Evolutionary conservation across 2,113 vertebrate species (phyloP), one percentile per base, ranked within the genome.

Genomic region (Aptenodytes patagonicus): DNA sequence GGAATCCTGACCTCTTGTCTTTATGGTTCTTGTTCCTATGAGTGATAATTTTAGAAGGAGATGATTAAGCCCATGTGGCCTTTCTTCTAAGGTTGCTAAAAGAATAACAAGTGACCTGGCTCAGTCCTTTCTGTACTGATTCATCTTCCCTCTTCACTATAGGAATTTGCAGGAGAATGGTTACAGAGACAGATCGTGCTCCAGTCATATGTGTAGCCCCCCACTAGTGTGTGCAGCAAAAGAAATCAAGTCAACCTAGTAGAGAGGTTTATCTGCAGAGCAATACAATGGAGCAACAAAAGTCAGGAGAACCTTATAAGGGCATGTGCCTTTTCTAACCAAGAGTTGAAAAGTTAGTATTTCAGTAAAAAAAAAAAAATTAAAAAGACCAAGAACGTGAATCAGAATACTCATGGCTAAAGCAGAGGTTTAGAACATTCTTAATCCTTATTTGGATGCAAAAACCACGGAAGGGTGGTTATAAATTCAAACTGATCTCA

Each of bases 1-100:
- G 95, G 80, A 93, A 97, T 97, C 84, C 95, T 96, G 86, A 97
- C 96, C 93, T 96, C 89, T 95, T 79, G 65, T 79, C 81, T 95
- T 94, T 81, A 70, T 42, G 78, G 62, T 80, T 86, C 81, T 93
- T 90, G 55, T 64, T 96, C 75, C 69, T 70, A 62, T 52, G 85
- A 88, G n/a, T 71, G 89, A 85, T 70, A 75, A 88, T 94, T 95
- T 87, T 94, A 95, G 84, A 87, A 93, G 46, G 38, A 51, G 51
- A 83, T 73, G 55, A 93, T 91, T 80, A 85, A 94, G 64, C 38
- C 29, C 0, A 0, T 25, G 47, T 89, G 72, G 83, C 44, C 44
- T 79, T 96, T 70, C 61, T 78, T 16, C 51, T 75, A 34, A 82
- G 24, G 49, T 42, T 90, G 38, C 62, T 91, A 71, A 68, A 66